phyloP scores from a whole-genome alignment of 2,113 vertebrate genomes.

The Ctenomys sociabilis region DNA sequence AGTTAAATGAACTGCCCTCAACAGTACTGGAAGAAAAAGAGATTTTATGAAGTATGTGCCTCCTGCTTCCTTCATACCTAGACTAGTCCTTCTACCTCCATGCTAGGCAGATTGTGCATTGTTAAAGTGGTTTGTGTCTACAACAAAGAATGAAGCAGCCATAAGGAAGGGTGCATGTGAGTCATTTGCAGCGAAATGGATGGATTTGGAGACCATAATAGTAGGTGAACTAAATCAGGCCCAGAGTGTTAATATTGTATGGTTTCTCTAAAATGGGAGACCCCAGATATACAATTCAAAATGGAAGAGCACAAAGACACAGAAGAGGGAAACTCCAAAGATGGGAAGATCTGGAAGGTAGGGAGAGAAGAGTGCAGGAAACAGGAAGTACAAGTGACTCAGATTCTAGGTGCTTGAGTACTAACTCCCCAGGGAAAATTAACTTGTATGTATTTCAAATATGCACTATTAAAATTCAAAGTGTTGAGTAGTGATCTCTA shows the following conservation, averaged over 20 bases:
- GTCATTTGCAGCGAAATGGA: background rate
- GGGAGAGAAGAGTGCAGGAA: background rate
- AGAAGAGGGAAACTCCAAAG: background rate
- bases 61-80: background rate
- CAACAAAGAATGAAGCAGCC: background rate
- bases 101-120: conserved; percentile 1
- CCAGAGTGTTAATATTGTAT: background rate
- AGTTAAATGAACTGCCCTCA: background rate
- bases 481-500: background rate
- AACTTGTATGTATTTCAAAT: background rate
- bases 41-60: conserved; percentile 9
- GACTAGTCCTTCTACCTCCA: background rate
- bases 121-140: background rate
- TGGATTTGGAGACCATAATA: background rate
- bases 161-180: background rate
- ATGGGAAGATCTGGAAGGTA: background rate
- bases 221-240: background rate
- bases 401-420: background rate
- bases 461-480: background rate
- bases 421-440: background rate
- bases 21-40: background rate
- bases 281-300: background rate
- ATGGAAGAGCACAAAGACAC: background rate
- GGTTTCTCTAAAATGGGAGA: background rate
- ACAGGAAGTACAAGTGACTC: background rate